Conservation (phyloP, 2,797 vertebrate species). For the Platalea minor region DNA sequence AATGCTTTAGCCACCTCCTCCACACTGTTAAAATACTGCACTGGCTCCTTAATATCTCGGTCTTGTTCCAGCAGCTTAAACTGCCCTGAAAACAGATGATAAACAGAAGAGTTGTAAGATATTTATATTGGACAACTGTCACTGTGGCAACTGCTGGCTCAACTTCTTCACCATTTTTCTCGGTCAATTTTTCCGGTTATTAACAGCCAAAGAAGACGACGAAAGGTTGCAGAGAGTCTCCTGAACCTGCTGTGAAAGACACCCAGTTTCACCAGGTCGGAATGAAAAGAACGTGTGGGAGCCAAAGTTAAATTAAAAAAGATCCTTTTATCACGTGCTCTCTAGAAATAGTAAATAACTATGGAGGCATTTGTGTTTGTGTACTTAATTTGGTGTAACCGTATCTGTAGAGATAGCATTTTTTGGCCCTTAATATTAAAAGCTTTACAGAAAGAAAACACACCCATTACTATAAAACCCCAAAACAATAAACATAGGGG, state of each 20-base stretch:
- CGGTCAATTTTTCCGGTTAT: conserved; percentile 35
- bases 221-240: background rate
- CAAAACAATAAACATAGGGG: background rate
- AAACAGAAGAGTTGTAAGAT: conserved; percentile 74
- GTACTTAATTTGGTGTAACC: background rate
- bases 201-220: conserved; percentile 24
- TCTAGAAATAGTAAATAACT: conserved; percentile 31
- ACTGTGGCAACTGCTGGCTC: conserved; percentile 58
- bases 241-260: conserved; percentile 22
- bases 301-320: conserved; percentile 9
- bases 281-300: conserved; percentile 17
- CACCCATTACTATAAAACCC: background rate
- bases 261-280: background rate
- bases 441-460: background rate
- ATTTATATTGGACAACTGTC: conserved; percentile 73
- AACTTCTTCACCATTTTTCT: conserved; percentile 7
- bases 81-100: conserved; percentile 85
- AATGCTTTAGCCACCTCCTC: conserved; percentile 99
- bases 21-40: conserved; percentile 98
- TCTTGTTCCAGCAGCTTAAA: conserved; percentile 99
- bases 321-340: background rate
- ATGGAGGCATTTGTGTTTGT: background rate
- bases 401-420: background rate
- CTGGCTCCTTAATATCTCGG: conserved; percentile 97
- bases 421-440: background rate